Conservation (phyloP, 2,113 vertebrate species). For the Asarcornis scutulata region DNA sequence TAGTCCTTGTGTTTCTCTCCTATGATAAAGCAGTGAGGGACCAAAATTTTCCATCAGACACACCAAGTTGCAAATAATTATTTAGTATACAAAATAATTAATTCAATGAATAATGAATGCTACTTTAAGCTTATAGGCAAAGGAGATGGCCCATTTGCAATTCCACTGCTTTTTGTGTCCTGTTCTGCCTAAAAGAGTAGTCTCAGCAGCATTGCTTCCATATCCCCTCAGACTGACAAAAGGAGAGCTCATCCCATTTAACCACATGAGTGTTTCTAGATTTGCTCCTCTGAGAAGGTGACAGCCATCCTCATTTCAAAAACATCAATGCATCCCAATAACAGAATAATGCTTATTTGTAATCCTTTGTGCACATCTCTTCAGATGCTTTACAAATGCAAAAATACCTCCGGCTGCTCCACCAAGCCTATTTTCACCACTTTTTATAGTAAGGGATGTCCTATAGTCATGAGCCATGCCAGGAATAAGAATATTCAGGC, state of each 20-base stretch:
- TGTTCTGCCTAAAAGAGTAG: background rate
- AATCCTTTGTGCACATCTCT: background rate
- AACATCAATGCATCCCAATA: fast-evolving
- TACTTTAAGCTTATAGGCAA: background rate
- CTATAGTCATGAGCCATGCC: background rate
- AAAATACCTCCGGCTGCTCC: background rate
- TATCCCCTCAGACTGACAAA: background rate
- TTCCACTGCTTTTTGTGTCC: background rate
- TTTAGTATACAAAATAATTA: background rate
- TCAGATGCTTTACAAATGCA: background rate
- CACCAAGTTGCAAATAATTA: background rate
- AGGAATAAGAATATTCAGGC: background rate
- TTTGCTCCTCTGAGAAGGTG: background rate
- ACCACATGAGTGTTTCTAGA: background rate
- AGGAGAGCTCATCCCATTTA: background rate
- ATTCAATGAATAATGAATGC: background rate
- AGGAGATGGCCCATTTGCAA: background rate
- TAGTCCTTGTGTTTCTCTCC: background rate
- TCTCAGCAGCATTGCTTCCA: background rate
- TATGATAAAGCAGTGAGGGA: background rate
- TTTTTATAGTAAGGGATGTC: background rate
- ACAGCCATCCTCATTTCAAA: background rate
- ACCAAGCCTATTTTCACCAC: background rate
- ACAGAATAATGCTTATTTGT: fast-evolving
- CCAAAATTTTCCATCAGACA: background rate